These are phyloP conservation scores for Acrocera orbiculus DNA, from an alignment of 2,888 invertebrate genomes.

Conservation along the genomic window DNA sequence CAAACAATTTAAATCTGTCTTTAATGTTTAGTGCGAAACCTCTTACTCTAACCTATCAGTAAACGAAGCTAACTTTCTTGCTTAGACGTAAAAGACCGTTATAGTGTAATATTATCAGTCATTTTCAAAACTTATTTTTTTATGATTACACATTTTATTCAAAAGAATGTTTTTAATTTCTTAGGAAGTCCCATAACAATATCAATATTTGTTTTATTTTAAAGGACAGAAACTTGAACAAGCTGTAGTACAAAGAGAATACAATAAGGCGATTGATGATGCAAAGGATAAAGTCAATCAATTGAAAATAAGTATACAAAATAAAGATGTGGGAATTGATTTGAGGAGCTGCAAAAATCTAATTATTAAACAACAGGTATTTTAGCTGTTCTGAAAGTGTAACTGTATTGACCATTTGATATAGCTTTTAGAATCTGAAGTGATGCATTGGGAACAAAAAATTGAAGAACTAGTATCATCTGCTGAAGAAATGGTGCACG, in stretches of 20 bases:
- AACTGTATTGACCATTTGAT: background rate
- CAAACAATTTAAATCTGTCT: too few species aligned
- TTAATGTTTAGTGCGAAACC: too few species aligned
- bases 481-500: slow-evolving; percentile 80
- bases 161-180: too few species aligned
- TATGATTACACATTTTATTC: too few species aligned
- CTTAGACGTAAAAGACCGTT: too few species aligned
- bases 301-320: slow-evolving; percentile 58
- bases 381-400: slow-evolving; percentile 8
- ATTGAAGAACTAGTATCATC: slow-evolving; percentile 58
- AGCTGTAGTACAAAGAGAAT: slow-evolving; percentile 66
- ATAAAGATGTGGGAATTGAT: slow-evolving; percentile 74
- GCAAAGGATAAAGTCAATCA: slow-evolving; percentile 74
- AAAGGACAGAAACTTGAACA: slow-evolving; percentile 61
- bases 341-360: slow-evolving; percentile 80
- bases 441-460: slow-evolving; percentile 65
- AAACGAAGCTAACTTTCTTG: too few species aligned
- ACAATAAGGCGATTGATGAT: slow-evolving; percentile 70
- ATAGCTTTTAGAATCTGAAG: slow-evolving; percentile 55
- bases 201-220: background rate
- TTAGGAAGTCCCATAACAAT: too few species aligned
- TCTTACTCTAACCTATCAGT: too few species aligned
- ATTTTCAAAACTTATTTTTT: too few species aligned
- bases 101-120: too few species aligned
- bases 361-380: slow-evolving; percentile 69